Evolutionary conservation across 2,797 vertebrate genomes (phyloP).

Genomic region (Mormyrus hasselquistii): DNA sequence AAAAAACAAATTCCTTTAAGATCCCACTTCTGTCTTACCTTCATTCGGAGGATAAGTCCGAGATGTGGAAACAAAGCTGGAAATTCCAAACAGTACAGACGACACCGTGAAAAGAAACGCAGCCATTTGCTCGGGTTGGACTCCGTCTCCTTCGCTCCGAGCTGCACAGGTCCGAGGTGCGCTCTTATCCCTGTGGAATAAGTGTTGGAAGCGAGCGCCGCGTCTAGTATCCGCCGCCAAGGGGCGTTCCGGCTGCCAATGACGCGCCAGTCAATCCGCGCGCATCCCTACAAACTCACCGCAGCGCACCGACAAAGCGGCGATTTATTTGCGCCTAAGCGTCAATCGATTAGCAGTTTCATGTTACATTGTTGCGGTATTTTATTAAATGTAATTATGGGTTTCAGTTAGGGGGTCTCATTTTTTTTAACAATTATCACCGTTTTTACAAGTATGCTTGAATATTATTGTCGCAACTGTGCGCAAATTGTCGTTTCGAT

Average conservation of each 20-base stretch:
- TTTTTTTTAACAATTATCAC: not conserved
- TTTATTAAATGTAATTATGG: not conserved
- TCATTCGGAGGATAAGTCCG: slow-evolving; percentile 86
- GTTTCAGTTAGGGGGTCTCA: not conserved
- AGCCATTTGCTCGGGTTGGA: slow-evolving; percentile 69
- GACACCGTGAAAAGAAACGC: slow-evolving; percentile 58
- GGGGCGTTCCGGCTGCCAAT: slow-evolving; percentile 48
- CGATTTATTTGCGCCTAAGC: not conserved
- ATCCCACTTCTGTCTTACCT: slow-evolving; percentile 62
- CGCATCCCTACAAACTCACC: not conserved
- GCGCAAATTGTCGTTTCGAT: not conserved
- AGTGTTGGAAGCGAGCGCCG: slow-evolving; percentile 71
- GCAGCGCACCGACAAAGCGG: not conserved
- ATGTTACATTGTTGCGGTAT: not conserved
- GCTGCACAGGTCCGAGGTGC: slow-evolving; percentile 61
- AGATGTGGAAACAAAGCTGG: slow-evolving; percentile 68
- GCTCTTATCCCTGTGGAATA: slow-evolving; percentile 84
- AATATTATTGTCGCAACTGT: not conserved
- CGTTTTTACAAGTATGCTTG: not conserved
- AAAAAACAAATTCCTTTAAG: slow-evolving; percentile 11
- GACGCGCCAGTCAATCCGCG: slow-evolving; percentile 37
- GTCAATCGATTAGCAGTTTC: not conserved
- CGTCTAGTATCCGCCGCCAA: slow-evolving; percentile 65
- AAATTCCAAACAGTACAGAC: slow-evolving; percentile 66
- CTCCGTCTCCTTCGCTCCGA: slow-evolving; percentile 45